Percentiles rank a stretch among this genome's conserved stretches.
These are phyloP conservation scores for Hyalella azteca DNA, from an alignment of 2,888 invertebrate species.

Conservation along the genomic window DNA sequence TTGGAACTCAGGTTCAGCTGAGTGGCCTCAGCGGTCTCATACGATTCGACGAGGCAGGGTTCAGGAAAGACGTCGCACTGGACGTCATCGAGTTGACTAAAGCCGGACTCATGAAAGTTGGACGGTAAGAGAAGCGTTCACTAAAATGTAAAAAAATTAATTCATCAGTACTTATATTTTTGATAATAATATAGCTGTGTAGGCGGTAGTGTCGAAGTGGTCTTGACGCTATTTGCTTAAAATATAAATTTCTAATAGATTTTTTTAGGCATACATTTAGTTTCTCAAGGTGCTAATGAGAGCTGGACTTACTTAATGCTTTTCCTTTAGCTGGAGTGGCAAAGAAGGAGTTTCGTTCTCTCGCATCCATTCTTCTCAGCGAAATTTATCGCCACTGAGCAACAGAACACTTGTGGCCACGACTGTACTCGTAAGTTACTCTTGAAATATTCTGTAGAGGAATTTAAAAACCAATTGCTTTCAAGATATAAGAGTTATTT, in stretches of 20 bases:
- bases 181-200: too few relatives aligned
- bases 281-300: too few relatives aligned
- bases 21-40: slow-evolving; percentile 63
- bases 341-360: slow-evolving; percentile 2
- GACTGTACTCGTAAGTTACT: slow-evolving; percentile 81
- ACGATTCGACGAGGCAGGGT: slow-evolving; percentile 63
- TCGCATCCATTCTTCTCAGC: neutral
- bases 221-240: too few relatives aligned
- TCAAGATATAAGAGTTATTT: too few relatives aligned
- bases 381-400: neutral
- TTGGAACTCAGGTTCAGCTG: slow-evolving; percentile 63
- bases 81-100: slow-evolving; percentile 64
- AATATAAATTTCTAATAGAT: too few relatives aligned
- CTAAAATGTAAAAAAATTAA: too few relatives aligned
- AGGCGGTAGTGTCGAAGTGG: too few relatives aligned
- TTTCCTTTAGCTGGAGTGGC: neutral
- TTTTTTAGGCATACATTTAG: too few relatives aligned
- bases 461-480: too few relatives aligned
- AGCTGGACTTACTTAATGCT: too few relatives aligned
- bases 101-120: slow-evolving; percentile 59
- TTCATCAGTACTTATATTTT: too few relatives aligned
- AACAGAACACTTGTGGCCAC: slow-evolving; percentile 93
- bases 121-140: too few relatives aligned
- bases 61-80: slow-evolving; percentile 63
- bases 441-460: neutral